A percentile compares a stretch with the other conserved stretches of the same genome.
These are phyloP conservation scores for Leptinotarsa haldemani DNA, from an alignment of 2,888 invertebrate genomes.

Conservation along the genomic window DNA sequence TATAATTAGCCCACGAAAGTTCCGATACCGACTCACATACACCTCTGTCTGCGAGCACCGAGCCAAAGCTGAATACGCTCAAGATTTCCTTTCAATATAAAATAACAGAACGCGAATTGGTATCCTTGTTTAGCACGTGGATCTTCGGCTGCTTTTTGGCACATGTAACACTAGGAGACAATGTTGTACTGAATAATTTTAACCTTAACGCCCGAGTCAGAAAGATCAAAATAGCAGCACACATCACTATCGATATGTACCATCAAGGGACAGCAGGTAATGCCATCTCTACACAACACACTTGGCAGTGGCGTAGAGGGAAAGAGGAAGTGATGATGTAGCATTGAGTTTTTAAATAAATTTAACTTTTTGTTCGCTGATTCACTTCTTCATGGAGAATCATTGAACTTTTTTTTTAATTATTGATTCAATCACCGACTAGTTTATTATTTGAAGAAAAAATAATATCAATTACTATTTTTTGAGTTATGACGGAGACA, in stretches of 20 bases:
- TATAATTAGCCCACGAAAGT: slow-evolving; percentile 18
- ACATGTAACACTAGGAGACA: neutral
- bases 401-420: neutral
- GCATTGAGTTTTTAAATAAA: slow-evolving; percentile 28
- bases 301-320: slow-evolving; percentile 30
- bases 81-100: slow-evolving; percentile 34
- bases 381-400: neutral
- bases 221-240: neutral
- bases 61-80: slow-evolving; percentile 37
- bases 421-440: neutral
- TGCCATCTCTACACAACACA: slow-evolving; percentile 13
- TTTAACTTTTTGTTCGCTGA: slow-evolving; percentile 3
- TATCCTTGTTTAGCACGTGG: slow-evolving; percentile 38
- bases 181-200: slow-evolving; percentile 1
- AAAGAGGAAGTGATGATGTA: slow-evolving; percentile 15
- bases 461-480: neutral
- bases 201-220: neutral
- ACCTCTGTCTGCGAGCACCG: slow-evolving; percentile 37
- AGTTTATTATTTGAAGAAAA: neutral
- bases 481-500: neutral
- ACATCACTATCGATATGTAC: neutral
- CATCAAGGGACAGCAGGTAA: neutral
- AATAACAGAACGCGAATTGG: slow-evolving; percentile 13
- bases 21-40: slow-evolving; percentile 39
- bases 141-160: neutral